Conservation (phyloP, 2,797 vertebrate genomes). For the Lepilemur septentrionalis region DNA sequence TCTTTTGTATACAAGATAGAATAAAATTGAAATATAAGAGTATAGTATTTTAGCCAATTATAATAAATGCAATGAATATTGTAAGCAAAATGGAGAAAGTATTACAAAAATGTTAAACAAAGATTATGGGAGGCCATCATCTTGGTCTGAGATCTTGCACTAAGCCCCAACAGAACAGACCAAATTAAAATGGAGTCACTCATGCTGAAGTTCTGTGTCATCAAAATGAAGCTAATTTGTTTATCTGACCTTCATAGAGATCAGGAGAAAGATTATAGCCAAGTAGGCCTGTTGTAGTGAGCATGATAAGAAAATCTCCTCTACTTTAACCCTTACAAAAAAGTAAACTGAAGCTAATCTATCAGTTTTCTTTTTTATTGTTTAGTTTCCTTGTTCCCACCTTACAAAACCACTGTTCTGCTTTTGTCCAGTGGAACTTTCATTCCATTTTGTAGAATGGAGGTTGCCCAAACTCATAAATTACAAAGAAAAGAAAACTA, state of each 20-base stretch:
- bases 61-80: neutral
- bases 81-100: neutral
- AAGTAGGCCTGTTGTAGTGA: neutral
- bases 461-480: neutral
- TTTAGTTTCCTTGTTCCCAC: neutral
- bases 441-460: neutral
- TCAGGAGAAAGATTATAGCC: neutral
- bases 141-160: neutral
- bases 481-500: neutral
- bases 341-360: neutral
- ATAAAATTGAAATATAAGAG: constrained; percentile 54
- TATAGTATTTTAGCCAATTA: constrained; percentile 38
- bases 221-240: neutral
- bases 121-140: neutral
- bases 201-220: neutral
- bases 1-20: constrained; percentile 36
- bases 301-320: neutral
- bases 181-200: neutral
- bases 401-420: neutral
- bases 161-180: neutral
- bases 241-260: neutral
- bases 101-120: neutral
- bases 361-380: neutral
- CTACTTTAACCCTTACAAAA: neutral
- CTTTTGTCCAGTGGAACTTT: neutral